Evolutionary conservation across 1,140 invertebrate genomes (phyloP).

Genomic region (Caenorhabditis tropicalis): DNA sequence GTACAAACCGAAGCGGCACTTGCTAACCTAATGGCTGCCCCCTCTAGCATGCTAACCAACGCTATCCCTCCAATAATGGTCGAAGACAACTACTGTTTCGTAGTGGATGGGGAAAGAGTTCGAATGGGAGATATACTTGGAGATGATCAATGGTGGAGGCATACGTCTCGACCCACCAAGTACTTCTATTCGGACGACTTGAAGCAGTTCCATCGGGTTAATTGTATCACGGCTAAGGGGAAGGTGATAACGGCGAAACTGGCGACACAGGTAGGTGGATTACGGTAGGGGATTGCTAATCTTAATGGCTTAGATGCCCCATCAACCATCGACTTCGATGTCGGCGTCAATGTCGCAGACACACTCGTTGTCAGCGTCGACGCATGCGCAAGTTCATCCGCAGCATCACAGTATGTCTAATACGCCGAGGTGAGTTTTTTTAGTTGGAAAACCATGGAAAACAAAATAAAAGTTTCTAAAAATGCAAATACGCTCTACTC

Average conservation of each 20-base stretch:
- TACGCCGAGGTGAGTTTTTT: conserved; percentile 8
- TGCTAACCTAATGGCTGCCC: conserved; percentile 71
- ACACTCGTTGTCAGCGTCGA: background rate
- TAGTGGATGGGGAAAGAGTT: conserved; percentile 68
- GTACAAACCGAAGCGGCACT: conserved; percentile 72
- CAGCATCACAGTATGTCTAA: conserved; percentile 24
- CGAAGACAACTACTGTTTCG: conserved; percentile 71
- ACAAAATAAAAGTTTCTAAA: no score
- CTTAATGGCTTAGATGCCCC: conserved; percentile 14
- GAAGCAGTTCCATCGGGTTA: conserved; percentile 69
- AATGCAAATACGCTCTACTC: no score
- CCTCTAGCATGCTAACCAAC: conserved; percentile 64
- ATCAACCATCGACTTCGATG: conserved; percentile 11
- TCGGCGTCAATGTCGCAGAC: background rate
- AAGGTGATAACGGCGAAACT: conserved; percentile 66
- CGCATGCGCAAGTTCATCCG: conserved; percentile 7
- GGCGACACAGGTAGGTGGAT: background rate
- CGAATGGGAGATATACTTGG: conserved; percentile 70
- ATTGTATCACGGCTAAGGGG: conserved; percentile 67
- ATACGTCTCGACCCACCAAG: conserved; percentile 70
- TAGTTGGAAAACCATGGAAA: no score
- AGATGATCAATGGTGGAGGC: conserved; percentile 72
- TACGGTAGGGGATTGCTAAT: background rate
- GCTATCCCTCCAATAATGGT: conserved; percentile 69
- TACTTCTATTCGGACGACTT: conserved; percentile 66